Conservation (phyloP, 2,113 vertebrate species). For the Anolis carolinensis region DNA sequence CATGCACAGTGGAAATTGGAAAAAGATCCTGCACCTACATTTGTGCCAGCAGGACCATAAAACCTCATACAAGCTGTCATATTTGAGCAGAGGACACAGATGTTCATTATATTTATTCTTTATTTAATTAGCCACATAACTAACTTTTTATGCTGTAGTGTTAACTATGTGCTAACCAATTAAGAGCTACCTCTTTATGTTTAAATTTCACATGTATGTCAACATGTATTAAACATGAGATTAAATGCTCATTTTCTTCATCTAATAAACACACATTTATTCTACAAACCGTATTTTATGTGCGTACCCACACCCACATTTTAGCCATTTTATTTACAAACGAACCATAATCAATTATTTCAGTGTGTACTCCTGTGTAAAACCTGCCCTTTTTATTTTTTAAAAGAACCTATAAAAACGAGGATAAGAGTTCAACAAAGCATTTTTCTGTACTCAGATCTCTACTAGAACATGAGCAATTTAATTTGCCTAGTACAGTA, state of each 20-base stretch:
- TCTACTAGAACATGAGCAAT: background rate
- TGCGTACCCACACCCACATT: too few species aligned
- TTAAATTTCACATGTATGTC: background rate
- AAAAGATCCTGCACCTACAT: background rate
- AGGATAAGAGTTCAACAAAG: background rate
- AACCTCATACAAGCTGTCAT: background rate
- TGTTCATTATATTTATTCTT: constrained; percentile 29
- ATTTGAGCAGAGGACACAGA: constrained; percentile 22
- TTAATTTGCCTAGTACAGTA: too few species aligned
- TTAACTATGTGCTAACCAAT: constrained; percentile 26
- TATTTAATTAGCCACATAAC: constrained; percentile 42
- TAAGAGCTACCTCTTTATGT: background rate
- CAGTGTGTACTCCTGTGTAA: background rate
- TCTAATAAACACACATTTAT: background rate
- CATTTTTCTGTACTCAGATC: background rate
- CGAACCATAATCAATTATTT: background rate
- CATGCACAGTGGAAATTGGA: background rate
- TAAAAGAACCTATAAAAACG: background rate
- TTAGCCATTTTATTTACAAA: background rate
- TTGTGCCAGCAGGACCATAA: background rate
- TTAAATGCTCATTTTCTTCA: background rate
- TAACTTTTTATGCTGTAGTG: constrained; percentile 23
- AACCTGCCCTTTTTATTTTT: background rate
- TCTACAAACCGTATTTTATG: background rate
- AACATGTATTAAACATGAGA: background rate